These are phyloP conservation scores for Operophtera brumata DNA, from an alignment of 2,888 invertebrate species.

Conservation along the genomic window DNA sequence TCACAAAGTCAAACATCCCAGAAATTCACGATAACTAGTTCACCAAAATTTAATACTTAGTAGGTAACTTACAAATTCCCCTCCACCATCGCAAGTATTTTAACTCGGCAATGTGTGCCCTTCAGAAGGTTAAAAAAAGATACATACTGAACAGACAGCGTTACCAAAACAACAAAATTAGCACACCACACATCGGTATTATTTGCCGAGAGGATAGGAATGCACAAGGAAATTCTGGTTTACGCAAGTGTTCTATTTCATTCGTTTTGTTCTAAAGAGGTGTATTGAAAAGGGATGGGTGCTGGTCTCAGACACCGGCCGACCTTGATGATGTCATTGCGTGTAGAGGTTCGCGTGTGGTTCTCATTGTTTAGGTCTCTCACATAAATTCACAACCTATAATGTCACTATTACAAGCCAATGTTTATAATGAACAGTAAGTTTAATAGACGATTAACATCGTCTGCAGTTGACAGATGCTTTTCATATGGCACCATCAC, in stretches of 20 bases:
- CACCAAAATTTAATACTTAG: too few species aligned
- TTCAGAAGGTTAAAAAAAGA: constrained; percentile 27
- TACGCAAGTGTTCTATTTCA: constrained; percentile 21
- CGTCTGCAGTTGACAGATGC: neutral
- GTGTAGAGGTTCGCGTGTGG: constrained; percentile 51
- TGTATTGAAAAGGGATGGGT: constrained; percentile 23
- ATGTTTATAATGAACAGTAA: constrained; percentile 8
- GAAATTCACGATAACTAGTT: too few species aligned
- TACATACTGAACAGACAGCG: constrained; percentile 19
- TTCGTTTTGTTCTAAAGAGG: constrained; percentile 6
- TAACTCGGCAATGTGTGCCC: constrained; percentile 14
- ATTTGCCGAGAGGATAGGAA: neutral
- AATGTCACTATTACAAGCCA: constrained; percentile 10
- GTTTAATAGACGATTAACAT: too few species aligned
- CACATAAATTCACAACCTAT: neutral
- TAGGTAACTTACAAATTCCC: too few species aligned
- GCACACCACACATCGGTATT: constrained; percentile 10
- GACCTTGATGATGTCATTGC: constrained; percentile 75
- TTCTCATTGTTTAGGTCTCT: constrained; percentile 27
- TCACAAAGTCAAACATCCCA: too few species aligned
- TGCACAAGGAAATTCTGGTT: constrained; percentile 25
- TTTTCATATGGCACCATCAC: neutral
- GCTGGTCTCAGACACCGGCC: constrained; percentile 44
- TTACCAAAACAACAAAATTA: constrained; percentile 32
- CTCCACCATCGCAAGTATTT: constrained; percentile 5